Evolutionary conservation across 2,888 invertebrate species (phyloP), one percentile per base, ranked within the genome.

Genomic region (Eilema depressum): DNA sequence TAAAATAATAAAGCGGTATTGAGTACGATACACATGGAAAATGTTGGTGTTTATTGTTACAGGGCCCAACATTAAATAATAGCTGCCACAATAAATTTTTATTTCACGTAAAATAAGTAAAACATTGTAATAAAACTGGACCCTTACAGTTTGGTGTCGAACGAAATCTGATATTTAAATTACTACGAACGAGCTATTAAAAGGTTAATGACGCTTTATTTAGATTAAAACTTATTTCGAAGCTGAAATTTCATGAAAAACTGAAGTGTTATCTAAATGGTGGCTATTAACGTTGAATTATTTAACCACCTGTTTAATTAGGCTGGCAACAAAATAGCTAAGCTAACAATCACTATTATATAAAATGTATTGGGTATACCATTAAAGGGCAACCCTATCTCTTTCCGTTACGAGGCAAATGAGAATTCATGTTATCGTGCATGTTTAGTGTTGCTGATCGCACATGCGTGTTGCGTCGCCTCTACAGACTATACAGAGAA

Each of bases 191-290:
- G 71, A 66, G 70, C 69, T 41, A 41, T 73, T 73, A 65, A 75
- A 75, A 65, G 75, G 74, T 74, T 77, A 82, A 75, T 65, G 74
- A 68, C 63, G 75, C 59, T 53, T 64, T 66, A 64, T 65, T 75
- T 56, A 56, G 61, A 68, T 26, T 28, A 25, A 61, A 68, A 68
- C 25, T 77, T 66, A 61, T 65, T 71, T 68, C 70, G 75, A 64
- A 37, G 63, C 60, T 70, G 41, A 63, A 82, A 74, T 75, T 70
- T 82, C 70, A 69, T 68, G 68, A 73, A 74, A 76, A 57, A 68
- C 37, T 61, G 63, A 62, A 73, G 56, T 70, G 64, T 71, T 72
- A 67, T 77, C 71, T 73, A 66, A 76, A 59, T 70, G 64, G 11
- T 53, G n/a, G 53, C 10, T 61, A 30, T 61, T 73, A 62, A 70